Evolutionary conservation across 1,140 invertebrate genomes (phyloP).

Genomic region (Asbolus verrucosus): DNA sequence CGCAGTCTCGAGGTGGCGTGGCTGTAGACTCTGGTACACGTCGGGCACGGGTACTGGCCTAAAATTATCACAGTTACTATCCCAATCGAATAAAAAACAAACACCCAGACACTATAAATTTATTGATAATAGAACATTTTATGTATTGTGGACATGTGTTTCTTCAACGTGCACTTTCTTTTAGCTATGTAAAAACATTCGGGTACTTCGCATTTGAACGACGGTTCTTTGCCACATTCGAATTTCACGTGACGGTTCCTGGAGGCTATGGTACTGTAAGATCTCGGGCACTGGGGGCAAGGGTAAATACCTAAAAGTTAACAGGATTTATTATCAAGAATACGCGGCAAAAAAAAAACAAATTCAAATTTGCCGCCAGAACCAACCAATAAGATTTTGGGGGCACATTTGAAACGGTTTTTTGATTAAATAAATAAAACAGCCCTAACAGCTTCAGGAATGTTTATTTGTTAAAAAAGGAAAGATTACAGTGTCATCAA

Average conservation of each 20-base stretch:
- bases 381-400: too few relatives aligned
- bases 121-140: constrained; percentile 3
- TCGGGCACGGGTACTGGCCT: constrained; percentile 49
- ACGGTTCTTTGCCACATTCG: constrained; percentile 14
- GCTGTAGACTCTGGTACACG: constrained; percentile 47
- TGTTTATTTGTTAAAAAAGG: too few relatives aligned
- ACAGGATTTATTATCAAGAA: too few relatives aligned
- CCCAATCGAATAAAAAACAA: not conserved
- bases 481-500: too few relatives aligned
- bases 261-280: constrained; percentile 50
- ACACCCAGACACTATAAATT: not conserved
- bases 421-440: too few relatives aligned
- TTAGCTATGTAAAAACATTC: not conserved
- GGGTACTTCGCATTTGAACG: constrained; percentile 58
- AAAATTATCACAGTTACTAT: constrained; percentile 12
- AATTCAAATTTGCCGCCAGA: too few relatives aligned
- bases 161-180: constrained; percentile 4
- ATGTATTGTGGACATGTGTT: not conserved
- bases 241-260: constrained; percentile 18
- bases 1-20: constrained; percentile 32
- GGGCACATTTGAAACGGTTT: too few relatives aligned
- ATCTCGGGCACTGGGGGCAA: constrained; percentile 48
- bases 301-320: constrained; percentile 45
- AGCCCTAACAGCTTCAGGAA: too few relatives aligned
- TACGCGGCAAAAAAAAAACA: too few relatives aligned